Evolutionary conservation across 37 sponge, comb jelly and placozoan species (phyloP).

Genomic region (Ephydatia muelleri): DNA sequence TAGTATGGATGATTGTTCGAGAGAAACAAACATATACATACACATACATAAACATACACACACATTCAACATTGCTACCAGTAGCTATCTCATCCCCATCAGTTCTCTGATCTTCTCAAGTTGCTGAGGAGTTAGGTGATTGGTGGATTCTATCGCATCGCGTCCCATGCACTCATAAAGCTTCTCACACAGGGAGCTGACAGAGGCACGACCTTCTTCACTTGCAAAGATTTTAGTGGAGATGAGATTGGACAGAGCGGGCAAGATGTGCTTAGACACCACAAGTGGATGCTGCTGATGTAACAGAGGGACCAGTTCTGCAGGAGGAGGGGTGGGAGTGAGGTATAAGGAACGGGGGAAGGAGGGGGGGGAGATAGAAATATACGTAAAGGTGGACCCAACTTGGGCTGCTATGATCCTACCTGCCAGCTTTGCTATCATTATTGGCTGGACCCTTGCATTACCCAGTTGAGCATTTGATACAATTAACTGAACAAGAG

Average conservation of each 20-base stretch:
- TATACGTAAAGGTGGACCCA: no score
- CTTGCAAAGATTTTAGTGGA: constrained; percentile 24
- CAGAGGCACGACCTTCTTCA: constrained; percentile 46
- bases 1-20: no score
- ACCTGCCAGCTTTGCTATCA: constrained; percentile 80
- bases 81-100: constrained; percentile 1
- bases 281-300: constrained; percentile 57
- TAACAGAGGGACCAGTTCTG: constrained; percentile 50
- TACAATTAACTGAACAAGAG: constrained; percentile 72
- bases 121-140: constrained; percentile 42
- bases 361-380: neutral
- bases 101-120: constrained; percentile 39
- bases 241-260: constrained; percentile 79
- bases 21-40: no score
- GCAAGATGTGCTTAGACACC: constrained; percentile 73
- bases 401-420: neutral
- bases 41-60: neutral
- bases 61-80: neutral
- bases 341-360: neutral
- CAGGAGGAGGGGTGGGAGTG: neutral
- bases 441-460: constrained; percentile 69
- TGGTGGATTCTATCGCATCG: constrained; percentile 52
- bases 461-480: constrained; percentile 67
- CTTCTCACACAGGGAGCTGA: constrained; percentile 35
- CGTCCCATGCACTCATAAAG: constrained; percentile 62